Conservation (phyloP, 2,113 vertebrate genomes). For the Ellobius talpinus region DNA sequence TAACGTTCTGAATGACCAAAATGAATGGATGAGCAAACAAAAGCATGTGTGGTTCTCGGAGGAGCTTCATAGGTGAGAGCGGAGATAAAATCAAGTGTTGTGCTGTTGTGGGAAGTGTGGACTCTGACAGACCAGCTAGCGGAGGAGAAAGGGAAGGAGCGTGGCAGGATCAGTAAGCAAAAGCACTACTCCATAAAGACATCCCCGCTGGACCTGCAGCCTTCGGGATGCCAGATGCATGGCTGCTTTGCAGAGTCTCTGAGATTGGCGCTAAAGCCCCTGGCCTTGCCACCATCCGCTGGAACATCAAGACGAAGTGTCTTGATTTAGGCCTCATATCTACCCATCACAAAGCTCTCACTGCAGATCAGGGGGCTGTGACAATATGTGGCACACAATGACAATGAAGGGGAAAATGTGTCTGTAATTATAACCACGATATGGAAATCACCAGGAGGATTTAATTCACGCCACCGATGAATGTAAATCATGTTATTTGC, state of each 20-base stretch:
- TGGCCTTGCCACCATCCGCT: background rate
- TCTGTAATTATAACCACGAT: slow-evolving; percentile 46
- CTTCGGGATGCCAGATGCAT: background rate
- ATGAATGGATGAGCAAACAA: background rate
- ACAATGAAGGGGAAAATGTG: background rate
- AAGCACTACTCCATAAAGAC: rapidly evolving
- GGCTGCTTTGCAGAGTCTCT: background rate
- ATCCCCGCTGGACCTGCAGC: background rate
- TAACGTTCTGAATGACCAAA: background rate
- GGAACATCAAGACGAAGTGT: background rate
- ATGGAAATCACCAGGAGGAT: slow-evolving; percentile 49
- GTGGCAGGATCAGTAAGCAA: background rate
- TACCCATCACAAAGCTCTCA: background rate
- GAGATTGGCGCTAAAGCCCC: background rate
- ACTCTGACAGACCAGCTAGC: background rate
- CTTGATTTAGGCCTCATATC: background rate
- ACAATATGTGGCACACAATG: background rate
- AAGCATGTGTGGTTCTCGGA: background rate
- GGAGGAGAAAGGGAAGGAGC: background rate
- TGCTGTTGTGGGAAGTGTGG: background rate
- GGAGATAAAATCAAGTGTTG: background rate
- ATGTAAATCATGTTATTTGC: slow-evolving; percentile 66
- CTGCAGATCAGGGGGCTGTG: background rate
- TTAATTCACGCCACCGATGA: slow-evolving; percentile 32
- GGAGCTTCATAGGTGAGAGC: background rate